phyloP scores from a whole-genome alignment of 2,888 invertebrate genomes.

The Noctua janthe region DNA sequence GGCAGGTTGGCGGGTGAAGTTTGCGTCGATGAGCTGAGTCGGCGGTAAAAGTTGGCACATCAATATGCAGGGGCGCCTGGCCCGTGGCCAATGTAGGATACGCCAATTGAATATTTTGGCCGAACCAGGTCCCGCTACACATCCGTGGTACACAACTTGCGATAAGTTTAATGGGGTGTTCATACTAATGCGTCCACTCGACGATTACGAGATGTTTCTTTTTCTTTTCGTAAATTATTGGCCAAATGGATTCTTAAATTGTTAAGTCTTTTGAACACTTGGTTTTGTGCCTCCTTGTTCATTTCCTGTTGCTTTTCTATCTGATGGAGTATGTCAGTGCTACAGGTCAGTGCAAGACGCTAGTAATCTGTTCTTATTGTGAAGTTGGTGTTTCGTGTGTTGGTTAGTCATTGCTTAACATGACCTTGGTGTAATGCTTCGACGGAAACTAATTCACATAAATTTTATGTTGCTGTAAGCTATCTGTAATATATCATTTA shows the following conservation, averaged over 20 bases:
- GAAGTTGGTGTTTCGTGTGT: background rate
- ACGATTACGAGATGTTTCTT: conserved; percentile 51
- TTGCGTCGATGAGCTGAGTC: conserved; percentile 82
- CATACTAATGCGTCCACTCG: conserved; percentile 74
- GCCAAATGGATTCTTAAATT: conserved; percentile 20
- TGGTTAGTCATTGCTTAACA: background rate
- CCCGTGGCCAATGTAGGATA: conserved; percentile 84
- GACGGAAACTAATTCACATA: background rate
- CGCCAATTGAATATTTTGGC: conserved; percentile 89
- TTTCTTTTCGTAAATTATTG: conserved; percentile 36
- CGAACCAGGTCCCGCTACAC: conserved; percentile 76
- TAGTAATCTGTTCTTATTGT: background rate
- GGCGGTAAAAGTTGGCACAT: conserved; percentile 86
- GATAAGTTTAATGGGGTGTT: conserved; percentile 81
- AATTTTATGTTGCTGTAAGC: background rate
- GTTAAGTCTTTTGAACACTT: conserved; percentile 10
- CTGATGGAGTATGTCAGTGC: background rate
- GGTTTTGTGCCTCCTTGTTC: background rate
- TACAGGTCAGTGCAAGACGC: background rate
- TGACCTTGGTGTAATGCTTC: background rate
- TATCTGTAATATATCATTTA: background rate
- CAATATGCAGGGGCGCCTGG: conserved; percentile 86
- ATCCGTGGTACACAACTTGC: conserved; percentile 83
- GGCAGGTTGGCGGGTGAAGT: conserved; percentile 81
- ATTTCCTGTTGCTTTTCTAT: background rate